Percentiles rank a stretch among this genome's conserved stretches.
Evolutionary conservation across 2,797 vertebrate species (phyloP).

Genomic region (Sebastes taczanowskii): DNA sequence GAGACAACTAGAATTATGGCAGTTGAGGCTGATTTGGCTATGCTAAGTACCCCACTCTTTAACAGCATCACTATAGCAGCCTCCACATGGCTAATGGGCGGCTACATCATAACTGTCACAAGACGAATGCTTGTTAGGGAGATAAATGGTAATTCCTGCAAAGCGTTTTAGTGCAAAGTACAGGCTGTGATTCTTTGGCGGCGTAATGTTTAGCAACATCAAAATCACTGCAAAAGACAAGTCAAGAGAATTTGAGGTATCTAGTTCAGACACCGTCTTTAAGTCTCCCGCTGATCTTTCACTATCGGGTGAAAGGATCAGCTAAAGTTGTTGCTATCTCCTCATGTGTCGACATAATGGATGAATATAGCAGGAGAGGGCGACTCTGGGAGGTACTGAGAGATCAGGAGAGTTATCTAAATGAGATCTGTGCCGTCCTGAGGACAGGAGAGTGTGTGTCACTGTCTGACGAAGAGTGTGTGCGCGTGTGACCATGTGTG

Average conservation of each 20-base stretch:
- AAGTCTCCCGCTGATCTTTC: constrained; percentile 22
- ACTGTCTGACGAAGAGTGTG: constrained; percentile 18
- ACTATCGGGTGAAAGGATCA: constrained; percentile 30
- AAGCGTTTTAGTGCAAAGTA: constrained; percentile 28
- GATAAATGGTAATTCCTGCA: constrained; percentile 26
- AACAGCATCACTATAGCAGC: constrained; percentile 29
- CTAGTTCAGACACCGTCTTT: background rate
- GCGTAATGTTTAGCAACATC: background rate
- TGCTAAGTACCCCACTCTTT: constrained; percentile 26
- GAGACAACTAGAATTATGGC: constrained; percentile 53
- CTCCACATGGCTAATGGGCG: constrained; percentile 21
- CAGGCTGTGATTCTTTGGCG: constrained; percentile 3
- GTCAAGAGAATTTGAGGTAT: background rate
- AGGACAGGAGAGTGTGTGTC: constrained; percentile 42
- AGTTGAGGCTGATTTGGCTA: constrained; percentile 39
- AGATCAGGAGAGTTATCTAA: constrained; percentile 67
- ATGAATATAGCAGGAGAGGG: constrained; percentile 42
- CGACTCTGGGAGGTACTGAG: constrained; percentile 33
- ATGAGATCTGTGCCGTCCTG: constrained; percentile 68
- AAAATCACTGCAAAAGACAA: background rate
- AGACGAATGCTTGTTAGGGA: constrained; percentile 22
- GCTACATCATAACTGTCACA: constrained; percentile 29
- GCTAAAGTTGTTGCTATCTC: constrained; percentile 49
- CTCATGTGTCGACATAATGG: constrained; percentile 36
- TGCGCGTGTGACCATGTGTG: background rate